These are phyloP conservation scores for Ridgeia piscesae DNA, from an alignment of 1,140 invertebrate species.

Conservation along the genomic window DNA sequence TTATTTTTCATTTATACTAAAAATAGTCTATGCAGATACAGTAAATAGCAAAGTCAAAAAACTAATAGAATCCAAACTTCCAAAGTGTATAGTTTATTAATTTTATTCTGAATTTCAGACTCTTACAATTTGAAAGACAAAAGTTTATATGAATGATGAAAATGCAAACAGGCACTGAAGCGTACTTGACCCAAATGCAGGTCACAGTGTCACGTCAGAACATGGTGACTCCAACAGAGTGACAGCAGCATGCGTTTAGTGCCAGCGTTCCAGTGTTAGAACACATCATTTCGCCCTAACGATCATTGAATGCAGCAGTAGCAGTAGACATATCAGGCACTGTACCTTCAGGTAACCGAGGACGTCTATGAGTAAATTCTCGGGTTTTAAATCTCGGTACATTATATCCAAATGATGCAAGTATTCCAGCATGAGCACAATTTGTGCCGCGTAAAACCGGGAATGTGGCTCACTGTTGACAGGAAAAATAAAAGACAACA, in stretches of 20 bases:
- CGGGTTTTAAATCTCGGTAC: slow-evolving; percentile 98
- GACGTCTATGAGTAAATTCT: slow-evolving; percentile 97
- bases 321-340: slow-evolving; percentile 9
- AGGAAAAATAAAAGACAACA: slow-evolving; percentile 6
- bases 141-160: neutral
- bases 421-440: slow-evolving; percentile 99
- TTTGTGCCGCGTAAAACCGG: slow-evolving; percentile 98
- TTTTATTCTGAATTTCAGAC: neutral
- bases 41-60: neutral
- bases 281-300: neutral
- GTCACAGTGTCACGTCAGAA: neutral
- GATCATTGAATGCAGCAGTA: slow-evolving; percentile 7
- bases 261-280: slow-evolving; percentile 3
- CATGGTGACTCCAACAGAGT: neutral
- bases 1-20: no score
- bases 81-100: neutral
- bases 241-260: slow-evolving; percentile 3
- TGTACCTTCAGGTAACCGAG: slow-evolving; percentile 97
- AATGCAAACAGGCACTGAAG: neutral
- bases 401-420: slow-evolving; percentile 99
- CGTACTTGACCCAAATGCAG: neutral
- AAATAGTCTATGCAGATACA: neutral
- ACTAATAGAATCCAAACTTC: neutral
- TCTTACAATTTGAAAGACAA: neutral
- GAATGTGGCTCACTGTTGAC: slow-evolving; percentile 86